Evolutionary conservation across 2,113 vertebrate species (phyloP).

Genomic region (Calypte anna): DNA sequence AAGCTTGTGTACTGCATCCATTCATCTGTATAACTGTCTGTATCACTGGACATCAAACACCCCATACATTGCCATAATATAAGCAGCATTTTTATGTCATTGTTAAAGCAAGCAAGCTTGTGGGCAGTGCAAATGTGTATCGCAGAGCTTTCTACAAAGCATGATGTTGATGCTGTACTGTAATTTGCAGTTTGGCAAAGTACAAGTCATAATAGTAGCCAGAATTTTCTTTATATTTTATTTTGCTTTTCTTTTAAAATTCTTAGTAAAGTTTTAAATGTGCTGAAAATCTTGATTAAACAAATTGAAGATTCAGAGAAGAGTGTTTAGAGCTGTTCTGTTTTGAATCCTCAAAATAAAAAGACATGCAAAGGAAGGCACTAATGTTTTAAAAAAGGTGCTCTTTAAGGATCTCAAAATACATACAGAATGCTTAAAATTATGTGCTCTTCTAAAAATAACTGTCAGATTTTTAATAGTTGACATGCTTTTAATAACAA

Average conservation of each 20-base stretch:
- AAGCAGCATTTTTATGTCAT: slow-evolving; percentile 31
- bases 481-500: neutral
- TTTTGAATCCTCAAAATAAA: neutral
- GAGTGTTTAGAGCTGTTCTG: neutral
- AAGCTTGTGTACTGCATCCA: slow-evolving; percentile 59
- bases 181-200: slow-evolving; percentile 33
- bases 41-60: slow-evolving; percentile 13
- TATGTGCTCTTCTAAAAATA: neutral
- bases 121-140: slow-evolving; percentile 41
- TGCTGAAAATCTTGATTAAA: neutral
- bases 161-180: slow-evolving; percentile 47
- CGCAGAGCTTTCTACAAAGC: slow-evolving; percentile 57
- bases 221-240: neutral
- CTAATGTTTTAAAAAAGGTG: neutral
- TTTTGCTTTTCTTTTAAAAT: neutral
- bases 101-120: slow-evolving; percentile 55
- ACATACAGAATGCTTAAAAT: neutral
- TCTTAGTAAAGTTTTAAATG: neutral
- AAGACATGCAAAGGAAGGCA: neutral
- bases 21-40: slow-evolving; percentile 42
- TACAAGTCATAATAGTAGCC: neutral
- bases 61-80: neutral
- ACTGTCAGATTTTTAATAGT: neutral
- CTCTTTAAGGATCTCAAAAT: neutral
- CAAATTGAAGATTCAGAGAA: neutral